Percentiles rank a stretch among this genome's conserved stretches.
These are phyloP conservation scores for Procavia capensis DNA, from an alignment of 2,113 vertebrate genomes.

Conservation along the genomic window DNA sequence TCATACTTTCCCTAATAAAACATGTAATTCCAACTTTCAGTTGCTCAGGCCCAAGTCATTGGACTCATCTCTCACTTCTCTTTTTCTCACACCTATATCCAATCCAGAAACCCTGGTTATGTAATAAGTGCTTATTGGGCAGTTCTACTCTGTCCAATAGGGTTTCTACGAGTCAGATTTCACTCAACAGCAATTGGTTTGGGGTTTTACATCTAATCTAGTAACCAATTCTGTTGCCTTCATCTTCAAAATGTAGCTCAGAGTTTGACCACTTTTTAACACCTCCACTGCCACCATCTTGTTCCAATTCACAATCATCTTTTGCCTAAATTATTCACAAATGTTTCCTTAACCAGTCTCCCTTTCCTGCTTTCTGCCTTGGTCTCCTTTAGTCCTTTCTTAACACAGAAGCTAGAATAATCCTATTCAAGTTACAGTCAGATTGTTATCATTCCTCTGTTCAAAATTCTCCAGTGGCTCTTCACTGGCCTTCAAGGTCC, in stretches of 20 bases:
- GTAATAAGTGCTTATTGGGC: too few relatives aligned
- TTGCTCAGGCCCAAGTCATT: background rate
- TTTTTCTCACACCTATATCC: background rate
- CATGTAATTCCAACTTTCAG: conserved; percentile 21
- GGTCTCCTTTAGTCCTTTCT: background rate
- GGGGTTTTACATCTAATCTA: too few relatives aligned
- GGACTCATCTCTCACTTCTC: conserved; percentile 10
- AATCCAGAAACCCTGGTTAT: too few relatives aligned
- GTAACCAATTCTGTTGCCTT: background rate
- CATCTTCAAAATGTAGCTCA: background rate
- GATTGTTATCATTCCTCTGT: background rate
- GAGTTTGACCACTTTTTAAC: background rate
- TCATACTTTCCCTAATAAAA: background rate
- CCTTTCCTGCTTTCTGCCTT: background rate
- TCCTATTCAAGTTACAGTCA: background rate
- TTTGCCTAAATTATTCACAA: background rate
- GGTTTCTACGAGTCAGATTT: too few relatives aligned
- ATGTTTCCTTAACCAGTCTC: background rate
- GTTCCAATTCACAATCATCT: background rate
- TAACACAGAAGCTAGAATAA: background rate
- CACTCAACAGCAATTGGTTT: too few relatives aligned
- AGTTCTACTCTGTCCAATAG: too few relatives aligned
- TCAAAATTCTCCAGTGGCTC: background rate
- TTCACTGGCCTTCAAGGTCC: background rate
- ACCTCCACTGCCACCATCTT: background rate